Evolutionary conservation across 2,888 invertebrate species (phyloP).

Genomic region (Melipona beecheii): DNA sequence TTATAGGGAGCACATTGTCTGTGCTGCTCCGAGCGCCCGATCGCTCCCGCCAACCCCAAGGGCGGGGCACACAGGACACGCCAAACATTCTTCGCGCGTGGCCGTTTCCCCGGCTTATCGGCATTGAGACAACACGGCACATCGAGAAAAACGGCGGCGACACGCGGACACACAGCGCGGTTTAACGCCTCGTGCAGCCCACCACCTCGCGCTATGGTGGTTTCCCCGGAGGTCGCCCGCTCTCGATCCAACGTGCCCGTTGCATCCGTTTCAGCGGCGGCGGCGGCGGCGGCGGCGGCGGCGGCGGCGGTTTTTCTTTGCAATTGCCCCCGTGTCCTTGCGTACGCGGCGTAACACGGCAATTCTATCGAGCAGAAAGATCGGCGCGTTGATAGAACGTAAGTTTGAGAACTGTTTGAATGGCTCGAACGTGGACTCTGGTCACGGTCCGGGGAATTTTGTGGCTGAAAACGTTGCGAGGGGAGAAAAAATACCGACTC

Average conservation of each 20-base stretch:
- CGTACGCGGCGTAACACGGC: background rate
- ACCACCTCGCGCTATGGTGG: conserved; percentile 20
- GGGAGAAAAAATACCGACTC: background rate
- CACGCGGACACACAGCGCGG: conserved; percentile 43
- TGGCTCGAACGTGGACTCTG: background rate
- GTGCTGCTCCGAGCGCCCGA: conserved; percentile 1
- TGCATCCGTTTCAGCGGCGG: conserved; percentile 58
- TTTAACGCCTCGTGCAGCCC: conserved; percentile 58
- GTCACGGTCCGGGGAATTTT: background rate
- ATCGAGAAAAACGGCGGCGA: conserved; percentile 56
- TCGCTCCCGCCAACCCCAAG: conserved; percentile 72
- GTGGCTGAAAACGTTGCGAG: background rate
- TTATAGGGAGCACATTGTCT: conserved; percentile 76
- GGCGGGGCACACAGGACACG: conserved; percentile 81
- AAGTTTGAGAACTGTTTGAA: conserved; percentile 28
- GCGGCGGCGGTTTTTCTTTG: background rate
- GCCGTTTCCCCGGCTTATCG: conserved; percentile 67
- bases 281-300: too few relatives aligned
- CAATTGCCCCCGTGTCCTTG: conserved; percentile 32
- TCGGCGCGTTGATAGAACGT: background rate
- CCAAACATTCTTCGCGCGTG: conserved; percentile 77
- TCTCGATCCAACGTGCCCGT: conserved; percentile 45
- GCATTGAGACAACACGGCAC: conserved; percentile 65
- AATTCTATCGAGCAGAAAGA: conserved; percentile 40
- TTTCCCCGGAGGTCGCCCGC: conserved; percentile 55